Percentiles rank a stretch among this genome's conserved stretches.
Evolutionary conservation across 2,888 invertebrate genomes (phyloP).

Genomic region (Macrophya alboannulata): DNA sequence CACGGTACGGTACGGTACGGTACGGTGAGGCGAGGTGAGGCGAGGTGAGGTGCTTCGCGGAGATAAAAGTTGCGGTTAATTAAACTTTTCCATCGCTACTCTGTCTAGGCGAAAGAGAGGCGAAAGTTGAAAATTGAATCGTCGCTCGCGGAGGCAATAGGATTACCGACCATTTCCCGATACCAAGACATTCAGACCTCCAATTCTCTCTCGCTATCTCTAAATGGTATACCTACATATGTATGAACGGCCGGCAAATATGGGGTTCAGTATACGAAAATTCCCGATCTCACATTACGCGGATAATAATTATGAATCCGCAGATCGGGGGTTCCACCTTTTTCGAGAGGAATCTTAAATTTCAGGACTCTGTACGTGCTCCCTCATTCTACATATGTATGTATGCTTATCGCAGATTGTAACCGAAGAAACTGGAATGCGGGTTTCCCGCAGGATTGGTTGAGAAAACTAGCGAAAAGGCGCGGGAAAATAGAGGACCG

Average conservation of each 20-base stretch:
- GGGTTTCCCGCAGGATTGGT: constrained; percentile 15
- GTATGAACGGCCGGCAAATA: neutral
- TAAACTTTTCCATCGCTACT: constrained; percentile 52
- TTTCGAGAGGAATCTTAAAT: neutral
- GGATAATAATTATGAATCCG: neutral
- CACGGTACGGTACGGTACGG: neutral
- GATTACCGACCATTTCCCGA: constrained; percentile 38
- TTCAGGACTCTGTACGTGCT: neutral
- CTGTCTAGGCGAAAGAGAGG: constrained; percentile 1
- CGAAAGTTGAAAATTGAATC: constrained; percentile 55
- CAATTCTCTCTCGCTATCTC: neutral
- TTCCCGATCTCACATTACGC: neutral
- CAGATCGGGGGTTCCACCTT: neutral
- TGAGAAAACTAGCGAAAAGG: neutral
- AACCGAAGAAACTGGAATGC: constrained; percentile 59
- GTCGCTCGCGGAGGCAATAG: constrained; percentile 32
- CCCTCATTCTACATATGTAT: neutral
- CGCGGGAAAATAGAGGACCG: constrained; percentile 3
- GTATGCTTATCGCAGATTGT: constrained; percentile 11
- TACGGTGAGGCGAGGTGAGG: neutral
- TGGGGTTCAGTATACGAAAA: neutral
- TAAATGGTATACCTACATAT: neutral
- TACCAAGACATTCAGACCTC: neutral
- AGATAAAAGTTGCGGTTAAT: constrained; percentile 58
- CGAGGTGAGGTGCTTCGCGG: constrained; percentile 34